phyloP scores from a whole-genome alignment of 2,888 invertebrate species.

The Andrena fulva region DNA sequence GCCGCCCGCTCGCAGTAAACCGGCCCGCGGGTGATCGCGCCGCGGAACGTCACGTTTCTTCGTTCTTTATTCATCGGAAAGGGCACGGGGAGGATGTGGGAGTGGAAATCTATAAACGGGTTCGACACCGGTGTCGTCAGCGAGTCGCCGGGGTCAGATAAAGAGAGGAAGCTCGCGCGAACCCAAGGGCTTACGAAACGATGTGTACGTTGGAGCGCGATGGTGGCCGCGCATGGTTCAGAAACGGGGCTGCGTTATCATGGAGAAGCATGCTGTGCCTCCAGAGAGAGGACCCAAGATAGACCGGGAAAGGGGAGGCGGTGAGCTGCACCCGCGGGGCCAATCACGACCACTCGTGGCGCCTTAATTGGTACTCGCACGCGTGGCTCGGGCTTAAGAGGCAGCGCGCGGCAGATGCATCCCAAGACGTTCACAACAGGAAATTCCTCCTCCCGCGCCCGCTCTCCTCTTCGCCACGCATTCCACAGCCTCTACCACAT shows the following conservation, averaged over 20 bases:
- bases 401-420: slow-evolving; percentile 78
- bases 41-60: neutral
- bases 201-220: slow-evolving; percentile 16
- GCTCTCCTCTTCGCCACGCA: slow-evolving; percentile 44
- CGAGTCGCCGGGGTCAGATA: slow-evolving; percentile 21
- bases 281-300: slow-evolving; percentile 29
- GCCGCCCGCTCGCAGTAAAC: slow-evolving; percentile 26
- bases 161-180: slow-evolving; percentile 15
- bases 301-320: slow-evolving; percentile 24
- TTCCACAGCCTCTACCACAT: slow-evolving; percentile 57
- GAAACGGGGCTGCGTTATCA: slow-evolving; percentile 34
- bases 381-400: slow-evolving; percentile 75
- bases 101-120: slow-evolving; percentile 25
- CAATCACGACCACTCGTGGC: slow-evolving; percentile 71
- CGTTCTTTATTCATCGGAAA: neutral
- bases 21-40: neutral
- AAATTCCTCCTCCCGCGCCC: slow-evolving; percentile 78
- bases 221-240: slow-evolving; percentile 13
- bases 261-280: slow-evolving; percentile 6
- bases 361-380: slow-evolving; percentile 74
- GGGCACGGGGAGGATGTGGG: too few species aligned
- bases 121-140: neutral
- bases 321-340: slow-evolving; percentile 59
- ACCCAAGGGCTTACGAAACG: slow-evolving; percentile 28
- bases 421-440: slow-evolving; percentile 83